phyloP scores from a whole-genome alignment of 2,888 invertebrate genomes.

The Antitype chi region DNA sequence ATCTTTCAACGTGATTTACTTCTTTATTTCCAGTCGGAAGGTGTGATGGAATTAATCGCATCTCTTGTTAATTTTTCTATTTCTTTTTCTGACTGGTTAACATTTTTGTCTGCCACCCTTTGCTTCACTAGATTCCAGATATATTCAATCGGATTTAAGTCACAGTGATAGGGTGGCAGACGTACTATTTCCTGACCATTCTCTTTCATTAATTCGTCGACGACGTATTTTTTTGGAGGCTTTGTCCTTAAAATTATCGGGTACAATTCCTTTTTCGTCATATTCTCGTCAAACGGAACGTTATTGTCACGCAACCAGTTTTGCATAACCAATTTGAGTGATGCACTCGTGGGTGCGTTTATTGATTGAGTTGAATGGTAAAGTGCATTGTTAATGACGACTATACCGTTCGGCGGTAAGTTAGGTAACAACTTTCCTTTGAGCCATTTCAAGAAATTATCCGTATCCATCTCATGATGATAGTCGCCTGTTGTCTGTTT shows the following conservation, averaged over 20 bases:
- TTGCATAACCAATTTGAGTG: neutral
- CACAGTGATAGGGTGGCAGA: neutral
- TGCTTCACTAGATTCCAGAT: neutral
- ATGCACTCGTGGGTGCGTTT: neutral
- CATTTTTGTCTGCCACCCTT: neutral
- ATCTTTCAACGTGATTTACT: neutral
- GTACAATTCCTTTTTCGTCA: conserved; percentile 1
- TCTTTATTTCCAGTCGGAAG: conserved; percentile 4
- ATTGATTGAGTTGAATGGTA: neutral
- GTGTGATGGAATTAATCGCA: neutral
- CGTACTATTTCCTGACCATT: neutral
- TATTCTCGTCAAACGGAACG: conserved; percentile 4
- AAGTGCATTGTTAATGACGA: conserved; percentile 1
- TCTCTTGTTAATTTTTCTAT: neutral
- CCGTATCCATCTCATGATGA: conserved; percentile 7
- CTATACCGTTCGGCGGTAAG: neutral
- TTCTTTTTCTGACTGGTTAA: neutral
- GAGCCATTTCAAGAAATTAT: conserved; percentile 1
- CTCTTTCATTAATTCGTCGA: neutral
- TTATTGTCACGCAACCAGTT: conserved; percentile 1
- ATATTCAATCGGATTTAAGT: neutral
- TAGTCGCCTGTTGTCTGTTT: neutral
- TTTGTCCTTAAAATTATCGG: neutral
- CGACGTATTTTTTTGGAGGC: neutral
- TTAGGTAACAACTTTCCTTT: neutral